Evolutionary conservation across 2,113 vertebrate species (phyloP).

Genomic region (Leucopsar rothschildi): DNA sequence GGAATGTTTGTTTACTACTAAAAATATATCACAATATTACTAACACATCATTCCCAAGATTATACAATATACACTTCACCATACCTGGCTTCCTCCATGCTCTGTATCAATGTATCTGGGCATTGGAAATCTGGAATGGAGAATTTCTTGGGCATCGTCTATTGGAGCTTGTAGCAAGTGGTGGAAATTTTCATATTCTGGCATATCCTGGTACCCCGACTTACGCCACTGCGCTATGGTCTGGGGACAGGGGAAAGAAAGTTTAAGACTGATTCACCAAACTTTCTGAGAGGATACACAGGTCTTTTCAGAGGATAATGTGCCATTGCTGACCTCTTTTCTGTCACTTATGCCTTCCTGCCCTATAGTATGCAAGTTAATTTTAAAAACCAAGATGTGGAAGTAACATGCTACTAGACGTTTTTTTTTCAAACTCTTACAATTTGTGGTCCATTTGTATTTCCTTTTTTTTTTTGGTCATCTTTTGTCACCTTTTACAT

Average conservation of each 20-base stretch:
- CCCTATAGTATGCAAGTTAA: neutral
- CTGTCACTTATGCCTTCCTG: neutral
- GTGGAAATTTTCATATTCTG: slow-evolving; percentile 93
- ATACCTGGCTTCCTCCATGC: slow-evolving; percentile 95
- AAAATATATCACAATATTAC: neutral
- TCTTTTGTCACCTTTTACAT: neutral
- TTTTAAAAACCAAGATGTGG: neutral
- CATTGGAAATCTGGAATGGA: slow-evolving; percentile 95
- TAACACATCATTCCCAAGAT: neutral
- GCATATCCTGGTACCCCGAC: slow-evolving; percentile 94
- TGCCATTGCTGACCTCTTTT: neutral
- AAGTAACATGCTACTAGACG: neutral
- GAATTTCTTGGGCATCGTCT: slow-evolving; percentile 95
- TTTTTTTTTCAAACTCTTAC: neutral
- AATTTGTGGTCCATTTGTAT: neutral
- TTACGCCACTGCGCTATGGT: slow-evolving; percentile 97
- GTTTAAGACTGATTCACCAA: neutral
- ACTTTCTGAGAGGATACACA: neutral
- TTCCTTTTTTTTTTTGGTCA: neutral
- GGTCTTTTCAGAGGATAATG: neutral
- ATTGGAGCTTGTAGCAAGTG: slow-evolving; percentile 93
- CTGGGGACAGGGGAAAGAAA: slow-evolving; percentile 71
- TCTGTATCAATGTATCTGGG: slow-evolving; percentile 96
- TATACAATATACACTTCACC: neutral
- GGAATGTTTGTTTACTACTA: neutral